Base-by-base conservation (phyloP, 2,888 invertebrate species). In the Agriopis leucophaearia region DNA sequence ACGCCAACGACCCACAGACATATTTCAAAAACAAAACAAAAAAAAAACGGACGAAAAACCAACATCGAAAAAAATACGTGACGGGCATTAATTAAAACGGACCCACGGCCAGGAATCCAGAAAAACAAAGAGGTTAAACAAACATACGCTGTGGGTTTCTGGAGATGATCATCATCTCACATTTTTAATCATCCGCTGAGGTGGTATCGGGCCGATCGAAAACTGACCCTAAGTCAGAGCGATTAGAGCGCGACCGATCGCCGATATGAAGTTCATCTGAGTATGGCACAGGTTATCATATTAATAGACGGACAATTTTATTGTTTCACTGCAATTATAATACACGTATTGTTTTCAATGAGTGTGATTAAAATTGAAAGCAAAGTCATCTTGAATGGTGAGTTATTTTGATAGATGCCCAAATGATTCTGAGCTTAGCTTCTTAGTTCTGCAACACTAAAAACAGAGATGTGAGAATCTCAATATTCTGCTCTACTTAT, bases 11-110 rank as follows among this genome's bases (percentile, higher is more conserved):
- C 87, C 88, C 88, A 87, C 85, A 83, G 88, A 86, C 91, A 92
- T 92, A 92, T 92, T 88, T 92, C 91, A 93, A 93, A 93, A 93
- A 89, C n/a, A 82, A 86, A 84, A 88, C 88, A 87, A 87, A 91
- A 81, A 82, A 48, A 55, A 79, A 79, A 83, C 81, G 73, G 76
- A 79, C 78, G 77, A 83, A 88, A 90, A 91, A 88, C 88, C 83
- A 88, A 90, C 89, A 87, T 84, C 85, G 86, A 89, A 92, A 92
- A 92, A 92, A 92, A 91, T 88, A 91, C 92, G 94, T 94, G 94
- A 94, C 91, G 90, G 91, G 92, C 93, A 94, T 94, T 94, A 94
- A 94, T 94, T 94, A 94, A 94, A 94, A 93, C 88, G 90, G 92
- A 92, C 91, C 91, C 91, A 90, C 90, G 89, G 89, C 88, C 88